These are phyloP conservation scores for Hypomecis atomaria DNA, from an alignment of 2,888 invertebrate species.

Conservation along the genomic window DNA sequence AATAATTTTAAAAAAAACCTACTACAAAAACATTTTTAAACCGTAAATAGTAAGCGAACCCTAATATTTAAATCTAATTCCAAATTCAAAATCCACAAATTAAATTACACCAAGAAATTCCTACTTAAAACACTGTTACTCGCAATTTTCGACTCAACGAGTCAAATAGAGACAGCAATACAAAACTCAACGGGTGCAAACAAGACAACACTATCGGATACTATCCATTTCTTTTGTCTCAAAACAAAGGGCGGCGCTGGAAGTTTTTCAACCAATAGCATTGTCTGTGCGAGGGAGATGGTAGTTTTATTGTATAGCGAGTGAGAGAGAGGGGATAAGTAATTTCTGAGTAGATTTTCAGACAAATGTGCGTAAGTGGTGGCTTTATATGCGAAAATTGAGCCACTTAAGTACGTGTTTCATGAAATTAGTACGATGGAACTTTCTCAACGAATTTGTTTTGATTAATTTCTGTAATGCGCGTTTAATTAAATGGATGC, in stretches of 20 bases:
- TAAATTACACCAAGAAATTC: slow-evolving; percentile 44
- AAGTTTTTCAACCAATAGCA: slow-evolving; percentile 46
- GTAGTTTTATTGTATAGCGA: slow-evolving; percentile 16
- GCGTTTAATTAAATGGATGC: slow-evolving; percentile 8
- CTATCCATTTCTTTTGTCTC: slow-evolving; percentile 46
- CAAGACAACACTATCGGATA: slow-evolving; percentile 34
- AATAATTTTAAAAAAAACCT: not conserved
- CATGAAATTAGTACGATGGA: slow-evolving; percentile 38
- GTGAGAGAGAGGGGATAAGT: slow-evolving; percentile 33
- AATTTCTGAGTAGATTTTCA: slow-evolving; percentile 31
- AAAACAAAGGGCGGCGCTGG: slow-evolving; percentile 43
- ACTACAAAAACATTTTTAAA: not conserved
- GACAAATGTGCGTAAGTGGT: slow-evolving; percentile 40
- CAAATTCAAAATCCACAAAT: slow-evolving; percentile 37
- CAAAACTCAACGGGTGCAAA: slow-evolving; percentile 36
- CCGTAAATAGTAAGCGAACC: slow-evolving; percentile 7
- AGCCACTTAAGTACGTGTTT: slow-evolving; percentile 39
- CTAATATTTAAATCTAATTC: slow-evolving; percentile 11
- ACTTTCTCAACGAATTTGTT: slow-evolving; percentile 31
- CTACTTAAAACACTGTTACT: slow-evolving; percentile 62
- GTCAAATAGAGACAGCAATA: slow-evolving; percentile 38
- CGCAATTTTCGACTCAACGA: slow-evolving; percentile 47
- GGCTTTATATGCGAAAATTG: slow-evolving; percentile 42
- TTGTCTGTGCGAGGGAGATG: slow-evolving; percentile 36
- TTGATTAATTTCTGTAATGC: slow-evolving; percentile 29